phyloP scores from a whole-genome alignment of 2,797 vertebrate genomes.

The Chelon auratus region DNA sequence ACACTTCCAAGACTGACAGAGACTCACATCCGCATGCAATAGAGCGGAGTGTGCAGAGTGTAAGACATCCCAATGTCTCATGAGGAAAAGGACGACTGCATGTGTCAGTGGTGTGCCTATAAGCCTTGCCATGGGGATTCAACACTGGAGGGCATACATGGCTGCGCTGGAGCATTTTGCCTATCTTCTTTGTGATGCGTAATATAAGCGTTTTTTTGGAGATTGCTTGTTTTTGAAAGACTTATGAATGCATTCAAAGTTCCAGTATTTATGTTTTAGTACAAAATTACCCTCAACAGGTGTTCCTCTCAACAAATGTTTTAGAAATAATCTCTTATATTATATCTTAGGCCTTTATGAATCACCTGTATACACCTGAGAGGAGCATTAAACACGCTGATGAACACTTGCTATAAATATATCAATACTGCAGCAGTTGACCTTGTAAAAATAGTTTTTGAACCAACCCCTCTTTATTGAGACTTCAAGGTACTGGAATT shows the following conservation, averaged over 20 bases:
- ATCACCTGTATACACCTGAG: not conserved
- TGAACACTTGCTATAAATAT: not conserved
- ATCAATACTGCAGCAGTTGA: too few relatives aligned
- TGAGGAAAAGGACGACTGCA: slow-evolving; percentile 43
- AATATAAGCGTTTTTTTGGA: not conserved
- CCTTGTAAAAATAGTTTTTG: too few relatives aligned
- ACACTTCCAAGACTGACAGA: slow-evolving; percentile 15
- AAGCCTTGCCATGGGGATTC: slow-evolving; percentile 1
- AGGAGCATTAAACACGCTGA: not conserved
- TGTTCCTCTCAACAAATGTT: not conserved
- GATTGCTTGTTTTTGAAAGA: not conserved
- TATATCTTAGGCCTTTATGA: not conserved
- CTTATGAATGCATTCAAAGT: not conserved
- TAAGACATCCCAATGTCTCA: slow-evolving; percentile 51
- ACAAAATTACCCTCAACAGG: not conserved
- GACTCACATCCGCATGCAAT: slow-evolving; percentile 27
- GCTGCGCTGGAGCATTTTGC: not conserved
- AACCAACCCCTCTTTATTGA: too few relatives aligned
- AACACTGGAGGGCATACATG: not conserved
- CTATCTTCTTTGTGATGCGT: not conserved
- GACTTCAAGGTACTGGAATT: not conserved
- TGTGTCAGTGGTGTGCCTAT: slow-evolving; percentile 28
- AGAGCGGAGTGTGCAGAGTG: slow-evolving; percentile 36
- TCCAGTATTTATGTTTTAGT: not conserved
- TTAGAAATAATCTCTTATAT: not conserved